Evolutionary conservation across 2,797 vertebrate species (phyloP).

Genomic region (Tragopan temminckii): DNA sequence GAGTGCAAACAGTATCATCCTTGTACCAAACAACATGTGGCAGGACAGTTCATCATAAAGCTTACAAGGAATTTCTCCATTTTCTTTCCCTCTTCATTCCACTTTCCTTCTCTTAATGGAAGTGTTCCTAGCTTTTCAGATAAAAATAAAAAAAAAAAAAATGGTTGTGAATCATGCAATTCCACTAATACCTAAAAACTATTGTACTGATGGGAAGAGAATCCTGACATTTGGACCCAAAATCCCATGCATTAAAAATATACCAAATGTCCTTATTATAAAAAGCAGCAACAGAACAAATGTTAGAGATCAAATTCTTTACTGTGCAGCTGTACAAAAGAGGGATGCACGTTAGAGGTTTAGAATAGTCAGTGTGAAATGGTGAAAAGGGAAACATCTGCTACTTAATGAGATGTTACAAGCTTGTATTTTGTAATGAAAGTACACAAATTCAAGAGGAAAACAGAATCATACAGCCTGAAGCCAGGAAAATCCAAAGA

Average conservation of each 20-base stretch:
- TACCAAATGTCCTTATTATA: neutral
- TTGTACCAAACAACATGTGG: neutral
- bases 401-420: conserved; percentile 27
- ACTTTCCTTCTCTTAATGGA: neutral
- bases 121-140: neutral
- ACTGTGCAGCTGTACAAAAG: neutral
- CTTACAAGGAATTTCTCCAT: neutral
- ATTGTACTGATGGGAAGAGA: neutral
- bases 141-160: neutral
- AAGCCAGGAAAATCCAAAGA: conserved; percentile 47
- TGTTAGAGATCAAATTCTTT: neutral
- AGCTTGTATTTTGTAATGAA: conserved; percentile 14
- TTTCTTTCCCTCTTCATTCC: neutral
- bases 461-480: conserved; percentile 37
- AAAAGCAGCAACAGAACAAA: neutral
- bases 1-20: neutral
- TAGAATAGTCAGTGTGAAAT: neutral
- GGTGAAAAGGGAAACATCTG: conserved; percentile 45
- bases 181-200: neutral
- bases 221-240: neutral
- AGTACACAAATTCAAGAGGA: conserved; percentile 34
- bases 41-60: neutral
- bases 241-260: neutral
- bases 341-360: neutral
- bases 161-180: neutral